A percentile compares a stretch with the other conserved stretches of the same genome.
These are phyloP conservation scores for Elysia crispata DNA, from an alignment of 2,888 invertebrate species.

Conservation along the genomic window DNA sequence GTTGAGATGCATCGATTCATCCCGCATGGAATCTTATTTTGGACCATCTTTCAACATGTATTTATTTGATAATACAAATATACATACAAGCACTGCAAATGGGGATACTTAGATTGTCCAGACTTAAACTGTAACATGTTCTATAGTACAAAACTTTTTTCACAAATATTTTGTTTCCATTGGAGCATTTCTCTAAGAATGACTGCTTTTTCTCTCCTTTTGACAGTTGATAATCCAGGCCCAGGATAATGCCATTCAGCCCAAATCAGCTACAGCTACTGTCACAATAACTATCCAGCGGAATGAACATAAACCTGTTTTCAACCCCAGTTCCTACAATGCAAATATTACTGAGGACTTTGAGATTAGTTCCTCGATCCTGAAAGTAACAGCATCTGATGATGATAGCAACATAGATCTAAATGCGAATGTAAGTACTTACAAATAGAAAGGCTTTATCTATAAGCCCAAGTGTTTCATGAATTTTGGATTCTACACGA, in stretches of 20 bases:
- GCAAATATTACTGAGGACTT: conserved; percentile 62
- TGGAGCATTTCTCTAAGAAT: no score
- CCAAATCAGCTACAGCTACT: conserved; percentile 57
- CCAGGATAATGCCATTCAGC: conserved; percentile 62
- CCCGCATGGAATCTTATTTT: no score
- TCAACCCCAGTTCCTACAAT: conserved; percentile 55
- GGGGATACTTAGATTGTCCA: no score
- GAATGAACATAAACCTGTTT: conserved; percentile 66
- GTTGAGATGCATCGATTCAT: no score
- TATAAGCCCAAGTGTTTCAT: not conserved
- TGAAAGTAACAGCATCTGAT: conserved; percentile 65
- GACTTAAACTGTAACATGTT: not conserved
- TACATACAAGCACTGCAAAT: no score
- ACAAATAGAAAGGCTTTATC: no score
- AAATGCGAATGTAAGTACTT: conserved; percentile 48
- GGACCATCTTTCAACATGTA: no score
- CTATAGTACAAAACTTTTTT: not conserved
- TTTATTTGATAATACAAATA: no score
- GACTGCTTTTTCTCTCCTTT: conserved; percentile 39
- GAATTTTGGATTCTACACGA: no score
- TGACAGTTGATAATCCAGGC: conserved; percentile 55
- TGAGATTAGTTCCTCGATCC: conserved; percentile 60
- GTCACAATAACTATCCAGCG: conserved; percentile 64
- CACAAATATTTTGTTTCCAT: no score
- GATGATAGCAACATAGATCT: conserved; percentile 54